Percentiles rank a stretch among this genome's conserved stretches.
Conservation (phyloP, 2,888 invertebrate genomes). For the Drosophila kuntzei region DNA sequence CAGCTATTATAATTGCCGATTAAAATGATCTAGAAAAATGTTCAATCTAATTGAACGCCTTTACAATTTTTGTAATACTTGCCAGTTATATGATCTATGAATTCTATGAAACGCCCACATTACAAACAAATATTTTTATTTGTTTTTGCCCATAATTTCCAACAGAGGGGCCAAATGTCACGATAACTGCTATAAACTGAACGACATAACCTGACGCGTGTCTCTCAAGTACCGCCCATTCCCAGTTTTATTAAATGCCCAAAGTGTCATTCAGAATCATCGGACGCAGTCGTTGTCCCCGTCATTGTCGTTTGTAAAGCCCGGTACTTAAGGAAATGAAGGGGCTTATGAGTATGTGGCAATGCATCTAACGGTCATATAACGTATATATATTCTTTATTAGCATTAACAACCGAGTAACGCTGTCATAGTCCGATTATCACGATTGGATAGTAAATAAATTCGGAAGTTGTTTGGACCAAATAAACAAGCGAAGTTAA, state of each 20-base stretch:
- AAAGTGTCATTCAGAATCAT: conserved; percentile 4
- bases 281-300: conserved; percentile 44
- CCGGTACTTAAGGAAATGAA: neutral
- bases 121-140: neutral
- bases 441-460: too few relatives aligned
- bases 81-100: conserved; percentile 8
- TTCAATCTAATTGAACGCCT: conserved; percentile 11
- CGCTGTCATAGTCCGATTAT: too few relatives aligned
- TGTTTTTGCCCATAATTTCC: neutral
- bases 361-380: too few relatives aligned
- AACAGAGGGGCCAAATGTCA: conserved; percentile 4
- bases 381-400: too few relatives aligned
- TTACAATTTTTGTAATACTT: conserved; percentile 5
- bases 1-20: neutral
- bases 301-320: conserved; percentile 22
- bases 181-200: conserved; percentile 39
- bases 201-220: conserved; percentile 47
- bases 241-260: conserved; percentile 39
- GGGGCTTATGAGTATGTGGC: too few relatives aligned
- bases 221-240: conserved; percentile 48
- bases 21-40: neutral
- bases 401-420: too few relatives aligned
- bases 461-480: too few relatives aligned
- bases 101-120: conserved; percentile 20
- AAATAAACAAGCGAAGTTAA: too few relatives aligned